Evolutionary conservation across 2,888 invertebrate genomes (phyloP).

Genomic region (Disparrhopalites patrizii): DNA sequence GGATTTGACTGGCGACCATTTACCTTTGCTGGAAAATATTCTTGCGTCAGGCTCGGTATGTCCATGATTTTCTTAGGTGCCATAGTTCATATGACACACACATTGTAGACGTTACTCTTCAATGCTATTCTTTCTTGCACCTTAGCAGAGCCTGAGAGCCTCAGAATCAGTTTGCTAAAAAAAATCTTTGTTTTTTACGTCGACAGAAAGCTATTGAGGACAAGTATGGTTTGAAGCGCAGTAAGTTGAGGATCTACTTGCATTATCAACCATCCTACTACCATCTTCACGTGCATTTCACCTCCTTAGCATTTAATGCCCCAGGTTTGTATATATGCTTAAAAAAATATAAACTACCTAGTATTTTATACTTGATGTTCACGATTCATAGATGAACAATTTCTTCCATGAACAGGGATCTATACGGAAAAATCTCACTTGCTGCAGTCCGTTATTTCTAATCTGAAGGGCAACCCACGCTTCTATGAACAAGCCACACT

Average conservation of each 20-base stretch:
- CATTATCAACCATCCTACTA: constrained; percentile 98
- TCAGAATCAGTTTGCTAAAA: background rate
- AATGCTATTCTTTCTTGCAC: background rate
- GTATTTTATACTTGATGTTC: background rate
- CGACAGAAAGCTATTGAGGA: constrained; percentile 69
- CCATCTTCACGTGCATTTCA: constrained; percentile 92
- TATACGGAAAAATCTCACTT: constrained; percentile 82
- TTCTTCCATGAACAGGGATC: constrained; percentile 59
- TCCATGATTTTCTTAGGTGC: constrained; percentile 27
- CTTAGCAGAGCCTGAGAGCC: background rate
- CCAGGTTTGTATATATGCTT: constrained; percentile 62
- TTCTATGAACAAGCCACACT: constrained; percentile 81
- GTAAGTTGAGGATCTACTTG: constrained; percentile 75
- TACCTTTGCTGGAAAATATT: constrained; percentile 79
- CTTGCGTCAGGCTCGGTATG: constrained; percentile 67
- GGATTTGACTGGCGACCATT: constrained; percentile 71
- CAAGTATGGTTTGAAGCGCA: constrained; percentile 67
- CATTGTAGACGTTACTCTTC: no score
- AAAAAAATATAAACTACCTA: background rate
- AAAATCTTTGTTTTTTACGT: constrained; percentile 24
- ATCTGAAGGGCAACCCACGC: constrained; percentile 73
- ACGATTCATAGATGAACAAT: background rate
- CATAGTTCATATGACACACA: background rate
- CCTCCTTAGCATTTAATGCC: constrained; percentile 71
- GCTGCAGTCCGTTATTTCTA: constrained; percentile 81